Evolutionary conservation across 2,888 invertebrate species (phyloP), one percentile per base, ranked within the genome.

Genomic region (Epinotia nisella): DNA sequence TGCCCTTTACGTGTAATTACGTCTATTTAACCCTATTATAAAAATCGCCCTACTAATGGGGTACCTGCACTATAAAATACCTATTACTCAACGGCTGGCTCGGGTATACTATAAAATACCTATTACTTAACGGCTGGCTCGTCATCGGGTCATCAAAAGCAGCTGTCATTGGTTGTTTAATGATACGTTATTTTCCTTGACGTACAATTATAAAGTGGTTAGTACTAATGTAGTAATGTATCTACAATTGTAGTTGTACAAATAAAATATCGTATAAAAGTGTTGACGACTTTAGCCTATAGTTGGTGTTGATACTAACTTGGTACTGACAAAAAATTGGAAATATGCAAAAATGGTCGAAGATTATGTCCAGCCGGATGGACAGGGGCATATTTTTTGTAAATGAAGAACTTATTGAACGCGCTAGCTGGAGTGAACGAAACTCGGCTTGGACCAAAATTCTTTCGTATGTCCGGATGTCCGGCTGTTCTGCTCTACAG

Each of bases 151-250:
- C 41, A 56, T 65, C 65, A 17, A 15, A 29, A 45, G 60, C 60
- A 67, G 71, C 60, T 71, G 71, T 60, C 66, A 61, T 71, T 67
- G 60, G 71, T 61, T 7, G n/a, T 39, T 21, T 71, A 71, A 71
- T 71, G 55, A 67, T 29, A 71, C 15, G 71, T 71, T 66, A 53
- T 70, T 71, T 71, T 60, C 65, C 66, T 71, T 66, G 53, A 60
- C 55, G 55, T 56, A 66, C 71, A 66, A 66, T 71, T 71, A 66
- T 45, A 58, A 71, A 65, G 64, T 24, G 35, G 70, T 64, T 71
- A 70, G 69, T 19, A 41, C 35, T 68, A 59, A 69, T 69, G 69
- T 60, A 60, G 39, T 49, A 19, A n/a, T 41, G 51, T 61, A 53
- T 41, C 10, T 24, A 21, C 68, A 10, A 49, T 62, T 53, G 65